These are phyloP conservation scores for Ganaspis brasiliensis DNA, from an alignment of 2,888 invertebrate species.

Conservation along the genomic window DNA sequence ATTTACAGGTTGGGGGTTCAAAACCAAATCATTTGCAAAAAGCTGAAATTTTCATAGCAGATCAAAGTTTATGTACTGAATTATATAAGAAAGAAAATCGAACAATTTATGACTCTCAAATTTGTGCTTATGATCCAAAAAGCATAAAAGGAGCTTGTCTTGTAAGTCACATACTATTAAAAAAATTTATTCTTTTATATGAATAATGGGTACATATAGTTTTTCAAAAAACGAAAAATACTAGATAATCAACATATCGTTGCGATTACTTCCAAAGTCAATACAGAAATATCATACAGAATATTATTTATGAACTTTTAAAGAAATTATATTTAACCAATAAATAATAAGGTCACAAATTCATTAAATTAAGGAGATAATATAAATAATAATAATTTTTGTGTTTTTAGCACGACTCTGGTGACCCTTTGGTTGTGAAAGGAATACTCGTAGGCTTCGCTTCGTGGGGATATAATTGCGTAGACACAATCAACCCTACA, in stretches of 20 bases:
- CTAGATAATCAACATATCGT: no score
- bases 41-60: slow-evolving; percentile 83
- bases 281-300: no score
- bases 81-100: slow-evolving; percentile 49
- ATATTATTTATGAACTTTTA: neutral
- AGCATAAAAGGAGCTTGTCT: slow-evolving; percentile 64
- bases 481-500: slow-evolving; percentile 66
- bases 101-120: slow-evolving; percentile 57
- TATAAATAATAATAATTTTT: neutral
- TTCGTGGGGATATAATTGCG: slow-evolving; percentile 73
- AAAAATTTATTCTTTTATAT: slow-evolving; percentile 29
- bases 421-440: slow-evolving; percentile 72
- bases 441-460: slow-evolving; percentile 71
- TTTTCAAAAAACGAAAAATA: no score
- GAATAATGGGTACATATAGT: no score
- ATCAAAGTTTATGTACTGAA: slow-evolving; percentile 80
- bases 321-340: neutral
- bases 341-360: no score
- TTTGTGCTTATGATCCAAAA: slow-evolving; percentile 64
- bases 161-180: no score
- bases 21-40: slow-evolving; percentile 79
- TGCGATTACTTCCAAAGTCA: no score
- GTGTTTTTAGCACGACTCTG: slow-evolving; percentile 71
- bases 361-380: neutral
- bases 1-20: slow-evolving; percentile 66